phyloP scores from a whole-genome alignment of 1,140 invertebrate species.

The Myzus persicae region DNA sequence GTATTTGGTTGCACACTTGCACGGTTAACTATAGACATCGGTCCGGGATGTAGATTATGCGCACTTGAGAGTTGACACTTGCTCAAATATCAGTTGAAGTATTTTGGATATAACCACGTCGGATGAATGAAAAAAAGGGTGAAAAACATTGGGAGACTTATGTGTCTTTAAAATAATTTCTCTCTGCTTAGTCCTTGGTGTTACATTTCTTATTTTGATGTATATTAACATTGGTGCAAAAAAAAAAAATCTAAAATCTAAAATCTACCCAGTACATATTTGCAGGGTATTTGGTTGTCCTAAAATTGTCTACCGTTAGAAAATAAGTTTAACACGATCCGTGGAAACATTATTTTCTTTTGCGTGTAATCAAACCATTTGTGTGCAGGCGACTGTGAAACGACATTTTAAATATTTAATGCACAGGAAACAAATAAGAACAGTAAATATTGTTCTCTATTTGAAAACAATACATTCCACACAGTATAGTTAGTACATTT shows the following conservation, averaged over 20 bases:
- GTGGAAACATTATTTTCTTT: not conserved
- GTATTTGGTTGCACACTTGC: not conserved
- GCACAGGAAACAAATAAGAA: not conserved
- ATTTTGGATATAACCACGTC: not conserved
- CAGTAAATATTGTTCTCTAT: not conserved
- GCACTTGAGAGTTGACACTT: not conserved
- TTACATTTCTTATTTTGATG: not conserved
- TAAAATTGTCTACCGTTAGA: not conserved
- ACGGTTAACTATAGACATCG: too few relatives aligned
- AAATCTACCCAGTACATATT: not conserved
- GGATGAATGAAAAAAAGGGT: not conserved
- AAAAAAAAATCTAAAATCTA: not conserved
- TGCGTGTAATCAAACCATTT: not conserved
- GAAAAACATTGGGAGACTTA: not conserved
- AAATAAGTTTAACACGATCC: not conserved
- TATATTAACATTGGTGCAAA: not conserved
- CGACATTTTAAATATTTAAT: not conserved
- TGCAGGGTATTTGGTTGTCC: not conserved
- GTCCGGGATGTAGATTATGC: not conserved
- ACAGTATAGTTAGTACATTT: not conserved
- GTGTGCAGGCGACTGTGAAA: not conserved
- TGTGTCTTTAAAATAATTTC: not conserved
- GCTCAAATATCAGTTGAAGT: not conserved
- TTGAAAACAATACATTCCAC: not conserved
- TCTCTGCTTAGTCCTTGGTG: not conserved